Conservation (phyloP, 2,888 invertebrate genomes). For the Tolmerus cingulatus region DNA sequence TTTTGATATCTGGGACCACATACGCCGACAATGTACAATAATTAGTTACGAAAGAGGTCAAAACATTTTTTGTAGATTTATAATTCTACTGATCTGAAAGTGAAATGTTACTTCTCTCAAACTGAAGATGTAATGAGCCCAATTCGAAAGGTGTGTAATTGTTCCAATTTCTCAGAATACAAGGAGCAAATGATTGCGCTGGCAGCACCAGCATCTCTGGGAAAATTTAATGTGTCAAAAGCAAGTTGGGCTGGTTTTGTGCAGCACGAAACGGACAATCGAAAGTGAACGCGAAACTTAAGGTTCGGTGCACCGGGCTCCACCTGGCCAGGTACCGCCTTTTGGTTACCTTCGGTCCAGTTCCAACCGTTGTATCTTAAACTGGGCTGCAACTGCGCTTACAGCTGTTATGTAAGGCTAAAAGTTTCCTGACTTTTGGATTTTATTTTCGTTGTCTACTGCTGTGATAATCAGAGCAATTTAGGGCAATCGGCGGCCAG, state of each 20-base stretch:
- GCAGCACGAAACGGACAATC: neutral
- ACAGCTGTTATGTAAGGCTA: neutral
- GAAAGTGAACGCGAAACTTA: constrained; percentile 30
- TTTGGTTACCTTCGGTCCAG: neutral
- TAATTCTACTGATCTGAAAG: neutral
- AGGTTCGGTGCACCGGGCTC: constrained; percentile 5
- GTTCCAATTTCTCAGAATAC: neutral
- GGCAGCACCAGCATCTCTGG: neutral
- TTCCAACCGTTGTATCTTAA: neutral
- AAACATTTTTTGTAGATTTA: neutral
- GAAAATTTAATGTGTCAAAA: neutral
- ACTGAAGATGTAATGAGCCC: neutral
- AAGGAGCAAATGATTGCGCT: neutral
- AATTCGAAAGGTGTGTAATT: neutral
- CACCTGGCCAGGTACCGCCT: neutral
- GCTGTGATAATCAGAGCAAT: neutral
- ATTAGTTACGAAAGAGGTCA: neutral
- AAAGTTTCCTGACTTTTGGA: neutral
- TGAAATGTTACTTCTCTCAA: neutral
- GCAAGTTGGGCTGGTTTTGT: neutral
- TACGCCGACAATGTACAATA: neutral
- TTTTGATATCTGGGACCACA: neutral
- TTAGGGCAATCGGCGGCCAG: neutral
- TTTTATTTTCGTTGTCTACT: neutral
- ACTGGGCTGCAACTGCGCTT: neutral